Evolutionary conservation across 2,113 vertebrate species (phyloP), one percentile per base, ranked within the genome.

Genomic region (Alligator mississippiensis): DNA sequence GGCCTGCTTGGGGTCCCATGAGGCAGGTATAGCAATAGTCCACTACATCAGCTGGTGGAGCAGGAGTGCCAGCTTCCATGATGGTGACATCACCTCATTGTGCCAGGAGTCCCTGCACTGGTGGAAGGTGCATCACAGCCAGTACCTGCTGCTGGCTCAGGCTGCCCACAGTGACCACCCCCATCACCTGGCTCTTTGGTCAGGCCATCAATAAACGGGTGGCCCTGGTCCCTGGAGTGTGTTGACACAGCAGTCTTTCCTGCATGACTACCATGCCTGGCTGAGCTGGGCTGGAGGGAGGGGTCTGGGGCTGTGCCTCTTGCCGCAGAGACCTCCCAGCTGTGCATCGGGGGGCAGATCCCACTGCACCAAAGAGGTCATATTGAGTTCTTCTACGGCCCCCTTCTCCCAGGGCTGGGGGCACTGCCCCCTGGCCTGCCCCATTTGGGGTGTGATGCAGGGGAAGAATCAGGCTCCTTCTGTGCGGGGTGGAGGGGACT

Each of bases 1-100:
- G 98, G 98, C 88, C 96, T 98, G 47, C 96, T 98, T 77, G 98
- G 98, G 2, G 98, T 98, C 87, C 58, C 98, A 63, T 98, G 97
- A 91, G 93, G 96, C 84, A 90, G 97, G 3, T 72, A 34, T 34
- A 34, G 34, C 34, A 34, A 34, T 18, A 92, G 93, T 75, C 97
- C 98, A 0, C 95, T 96, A 22, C 97, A 97, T 70, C 98, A 98
- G 92, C 97, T 97, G 2, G 93, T 97, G 1, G 98, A 98, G 70
- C 96, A 97, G 61, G 98, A 98, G 98, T 64, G 96, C 97, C 0
- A 94, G 97, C 83, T 98, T 97, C 88, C 96, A 96, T 77, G 97
- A 97, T 1, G 96, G 97, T 62, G 97, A 96, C 75, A 97, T 97
- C 38, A 96, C 97, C 0, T 94, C 96, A 2, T 93, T 98, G 62